A percentile compares a stretch with the other conserved stretches of the same genome.
These are phyloP conservation scores for Trissolcus brochymenae DNA, from an alignment of 2,888 invertebrate genomes.

Conservation along the genomic window DNA sequence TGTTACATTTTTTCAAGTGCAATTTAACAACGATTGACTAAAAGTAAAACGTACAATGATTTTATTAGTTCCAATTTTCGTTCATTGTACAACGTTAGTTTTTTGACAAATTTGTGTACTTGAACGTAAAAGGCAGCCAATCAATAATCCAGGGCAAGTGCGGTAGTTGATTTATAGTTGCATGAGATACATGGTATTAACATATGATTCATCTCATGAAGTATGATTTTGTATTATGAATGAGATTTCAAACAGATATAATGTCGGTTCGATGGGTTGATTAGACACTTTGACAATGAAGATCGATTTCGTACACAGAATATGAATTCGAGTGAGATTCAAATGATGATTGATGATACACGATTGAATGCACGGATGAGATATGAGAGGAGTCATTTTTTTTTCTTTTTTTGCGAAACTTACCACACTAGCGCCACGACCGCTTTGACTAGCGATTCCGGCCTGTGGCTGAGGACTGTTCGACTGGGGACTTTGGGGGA, in stretches of 20 bases:
- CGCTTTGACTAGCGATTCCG: slow-evolving; percentile 87
- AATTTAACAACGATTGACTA: too few species aligned
- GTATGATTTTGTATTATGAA: neutral
- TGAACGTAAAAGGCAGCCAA: too few species aligned
- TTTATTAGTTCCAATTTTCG: too few species aligned
- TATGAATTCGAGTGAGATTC: neutral
- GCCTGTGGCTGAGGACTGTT: slow-evolving; percentile 83
- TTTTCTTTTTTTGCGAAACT: slow-evolving; percentile 62
- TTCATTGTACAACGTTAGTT: too few species aligned
- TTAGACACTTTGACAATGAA: slow-evolving; percentile 1
- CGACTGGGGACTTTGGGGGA: slow-evolving; percentile 79
- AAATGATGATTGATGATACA: slow-evolving; percentile 1
- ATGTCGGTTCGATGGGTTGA: slow-evolving; percentile 4
- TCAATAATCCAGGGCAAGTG: neutral
- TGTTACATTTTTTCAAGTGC: too few species aligned
- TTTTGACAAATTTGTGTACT: too few species aligned
- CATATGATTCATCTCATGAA: too few species aligned
- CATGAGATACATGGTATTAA: neutral
- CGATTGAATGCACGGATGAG: too few species aligned
- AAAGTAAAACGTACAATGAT: too few species aligned
- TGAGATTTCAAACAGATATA: too few species aligned
- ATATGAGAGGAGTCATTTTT: neutral
- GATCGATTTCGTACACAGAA: slow-evolving; percentile 7
- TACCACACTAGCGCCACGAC: slow-evolving; percentile 92
- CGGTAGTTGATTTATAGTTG: slow-evolving; percentile 1